Conservation (phyloP, 2,888 invertebrate species). For the Palloptera scutellata region DNA sequence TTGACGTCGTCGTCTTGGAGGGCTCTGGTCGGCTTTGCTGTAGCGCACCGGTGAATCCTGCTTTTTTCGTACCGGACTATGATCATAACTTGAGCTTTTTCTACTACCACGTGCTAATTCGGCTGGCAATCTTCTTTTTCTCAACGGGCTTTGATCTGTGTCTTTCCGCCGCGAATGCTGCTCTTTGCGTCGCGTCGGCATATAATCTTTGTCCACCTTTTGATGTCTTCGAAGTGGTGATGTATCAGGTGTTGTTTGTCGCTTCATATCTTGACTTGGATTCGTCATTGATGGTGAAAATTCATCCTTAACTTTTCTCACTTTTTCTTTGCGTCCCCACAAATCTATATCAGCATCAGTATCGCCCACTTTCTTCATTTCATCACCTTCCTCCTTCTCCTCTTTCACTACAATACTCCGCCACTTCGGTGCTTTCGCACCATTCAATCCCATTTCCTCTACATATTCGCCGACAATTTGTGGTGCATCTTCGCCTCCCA, state of each 20-base stretch:
- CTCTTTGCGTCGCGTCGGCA: background rate
- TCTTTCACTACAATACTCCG: slow-evolving; percentile 55
- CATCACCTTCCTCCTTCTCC: slow-evolving; percentile 41
- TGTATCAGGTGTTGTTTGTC: slow-evolving; percentile 21
- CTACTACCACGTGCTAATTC: too few species aligned
- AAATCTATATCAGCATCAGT: slow-evolving; percentile 35
- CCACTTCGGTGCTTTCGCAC: slow-evolving; percentile 54
- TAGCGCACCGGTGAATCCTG: background rate
- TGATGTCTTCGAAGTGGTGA: slow-evolving; percentile 22
- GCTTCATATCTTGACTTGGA: slow-evolving; percentile 8
- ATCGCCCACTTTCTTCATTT: slow-evolving; percentile 35
- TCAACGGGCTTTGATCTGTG: background rate
- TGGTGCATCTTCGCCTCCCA: slow-evolving; percentile 87
- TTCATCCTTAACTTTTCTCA: slow-evolving; percentile 40
- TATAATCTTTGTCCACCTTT: too few species aligned
- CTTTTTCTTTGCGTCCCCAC: slow-evolving; percentile 50
- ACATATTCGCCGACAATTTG: slow-evolving; percentile 83
- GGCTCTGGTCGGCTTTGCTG: background rate
- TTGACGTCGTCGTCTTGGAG: slow-evolving; percentile 1
- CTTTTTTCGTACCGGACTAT: too few species aligned
- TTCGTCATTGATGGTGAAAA: slow-evolving; percentile 35
- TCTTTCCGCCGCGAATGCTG: background rate
- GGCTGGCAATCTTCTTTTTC: background rate
- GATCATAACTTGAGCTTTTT: too few species aligned
- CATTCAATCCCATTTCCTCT: slow-evolving; percentile 76